Evolutionary conservation across 2,888 invertebrate species (phyloP).

Genomic region (Thysanoteuthis rhombus): DNA sequence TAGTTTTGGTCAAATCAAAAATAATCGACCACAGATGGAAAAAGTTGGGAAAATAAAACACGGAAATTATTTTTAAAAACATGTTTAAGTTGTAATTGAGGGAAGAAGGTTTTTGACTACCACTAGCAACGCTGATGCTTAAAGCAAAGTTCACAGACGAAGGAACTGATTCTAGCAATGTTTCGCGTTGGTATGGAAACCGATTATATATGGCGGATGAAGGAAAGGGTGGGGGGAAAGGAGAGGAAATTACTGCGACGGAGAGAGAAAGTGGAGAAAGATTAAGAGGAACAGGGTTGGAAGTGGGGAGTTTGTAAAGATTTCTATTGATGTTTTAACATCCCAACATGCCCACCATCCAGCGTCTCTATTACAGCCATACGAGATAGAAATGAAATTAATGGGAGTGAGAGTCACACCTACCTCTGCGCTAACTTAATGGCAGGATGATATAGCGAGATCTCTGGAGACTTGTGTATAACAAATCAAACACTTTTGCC

Average conservation of each 20-base stretch:
- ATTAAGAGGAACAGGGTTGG: not conserved
- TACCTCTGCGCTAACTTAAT: not conserved
- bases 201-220: not conserved
- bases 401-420: not conserved
- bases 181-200: not conserved
- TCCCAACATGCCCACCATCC: not conserved
- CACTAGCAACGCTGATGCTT: not conserved
- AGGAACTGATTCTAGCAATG: not conserved
- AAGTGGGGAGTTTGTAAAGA: not conserved
- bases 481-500: too few relatives aligned
- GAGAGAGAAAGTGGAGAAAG: not conserved
- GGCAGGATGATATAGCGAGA: not conserved
- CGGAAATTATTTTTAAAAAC: too few relatives aligned
- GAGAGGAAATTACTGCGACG: too few relatives aligned
- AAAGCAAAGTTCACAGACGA: not conserved
- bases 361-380: not conserved
- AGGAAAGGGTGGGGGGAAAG: too few relatives aligned
- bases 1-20: too few relatives aligned
- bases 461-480: too few relatives aligned
- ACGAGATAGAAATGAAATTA: not conserved
- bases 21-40: too few relatives aligned
- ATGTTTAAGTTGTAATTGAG: too few relatives aligned
- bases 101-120: not conserved
- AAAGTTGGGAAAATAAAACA: too few relatives aligned
- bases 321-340: not conserved